These are phyloP conservation scores for Caenorhabditis brenneri DNA, from an alignment of 1,140 invertebrate species.

Conservation along the genomic window DNA sequence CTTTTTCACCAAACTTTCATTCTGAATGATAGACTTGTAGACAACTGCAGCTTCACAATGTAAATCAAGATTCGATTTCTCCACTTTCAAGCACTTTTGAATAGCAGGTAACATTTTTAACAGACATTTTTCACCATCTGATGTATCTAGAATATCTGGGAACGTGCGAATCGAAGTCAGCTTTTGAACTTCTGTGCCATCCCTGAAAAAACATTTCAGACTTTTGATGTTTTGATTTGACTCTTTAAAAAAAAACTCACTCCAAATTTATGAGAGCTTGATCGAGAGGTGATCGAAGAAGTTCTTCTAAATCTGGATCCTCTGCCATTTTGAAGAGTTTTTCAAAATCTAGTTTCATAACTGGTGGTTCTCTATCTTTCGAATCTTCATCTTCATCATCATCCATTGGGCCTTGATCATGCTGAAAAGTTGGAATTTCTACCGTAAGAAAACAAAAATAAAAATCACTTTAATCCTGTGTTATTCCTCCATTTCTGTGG, in stretches of 20 bases:
- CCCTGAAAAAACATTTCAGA: too few relatives aligned
- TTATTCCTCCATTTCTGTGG: conserved; percentile 24
- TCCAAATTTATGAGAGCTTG: conserved; percentile 52
- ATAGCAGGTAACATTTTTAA: conserved; percentile 57
- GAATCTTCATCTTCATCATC: background rate
- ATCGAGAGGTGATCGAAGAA: conserved; percentile 50
- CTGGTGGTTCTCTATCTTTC: conserved; percentile 1
- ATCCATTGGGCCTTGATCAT: background rate
- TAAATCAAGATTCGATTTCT: conserved; percentile 58
- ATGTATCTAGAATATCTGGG: conserved; percentile 51
- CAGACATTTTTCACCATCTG: conserved; percentile 52
- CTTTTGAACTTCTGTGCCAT: conserved; percentile 58
- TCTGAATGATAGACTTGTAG: conserved; percentile 57
- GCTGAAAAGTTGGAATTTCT: background rate
- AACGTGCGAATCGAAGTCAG: conserved; percentile 57
- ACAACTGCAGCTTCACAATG: conserved; percentile 60
- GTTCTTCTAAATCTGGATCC: conserved; percentile 55
- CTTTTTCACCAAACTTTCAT: conserved; percentile 49
- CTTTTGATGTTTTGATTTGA: too few relatives aligned
- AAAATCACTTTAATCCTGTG: background rate
- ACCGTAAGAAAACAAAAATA: background rate
- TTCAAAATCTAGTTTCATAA: conserved; percentile 36
- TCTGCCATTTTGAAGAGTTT: conserved; percentile 53
- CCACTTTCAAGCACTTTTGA: conserved; percentile 55
- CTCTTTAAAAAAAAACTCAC: too few relatives aligned